Conservation (phyloP, 2,113 vertebrate species). For the Campylomormyrus numenius region DNA sequence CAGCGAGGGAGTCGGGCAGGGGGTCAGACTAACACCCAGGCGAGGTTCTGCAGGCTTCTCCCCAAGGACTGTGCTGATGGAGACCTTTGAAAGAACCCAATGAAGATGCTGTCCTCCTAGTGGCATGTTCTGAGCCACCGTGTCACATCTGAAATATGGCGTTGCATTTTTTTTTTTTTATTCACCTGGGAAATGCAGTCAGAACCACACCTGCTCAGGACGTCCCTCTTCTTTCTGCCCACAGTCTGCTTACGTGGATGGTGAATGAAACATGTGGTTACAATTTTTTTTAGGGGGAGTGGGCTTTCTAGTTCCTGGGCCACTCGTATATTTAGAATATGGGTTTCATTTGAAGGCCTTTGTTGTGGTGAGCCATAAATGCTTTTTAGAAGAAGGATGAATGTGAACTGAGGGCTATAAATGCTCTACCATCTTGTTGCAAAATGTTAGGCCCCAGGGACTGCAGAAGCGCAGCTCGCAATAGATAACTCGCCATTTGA, state of each 20-base stretch:
- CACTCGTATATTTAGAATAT: not conserved
- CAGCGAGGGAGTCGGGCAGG: not conserved
- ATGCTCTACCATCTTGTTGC: not conserved
- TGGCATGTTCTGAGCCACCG: not conserved
- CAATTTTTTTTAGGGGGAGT: not conserved
- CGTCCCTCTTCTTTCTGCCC: not conserved
- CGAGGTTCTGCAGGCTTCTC: not conserved
- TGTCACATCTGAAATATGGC: not conserved
- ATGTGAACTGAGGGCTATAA: not conserved
- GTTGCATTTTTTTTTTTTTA: not conserved
- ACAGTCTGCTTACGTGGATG: not conserved
- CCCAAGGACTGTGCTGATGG: not conserved
- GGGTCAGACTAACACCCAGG: not conserved
- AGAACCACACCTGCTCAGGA: not conserved
- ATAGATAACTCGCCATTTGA: not conserved
- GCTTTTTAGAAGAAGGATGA: not conserved
- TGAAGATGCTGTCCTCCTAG: not conserved
- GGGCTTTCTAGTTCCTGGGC: not conserved
- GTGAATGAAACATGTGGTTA: slow-evolving; percentile 3
- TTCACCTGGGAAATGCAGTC: not conserved
- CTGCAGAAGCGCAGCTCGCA: not conserved
- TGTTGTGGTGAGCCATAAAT: not conserved
- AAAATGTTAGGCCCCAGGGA: not conserved
- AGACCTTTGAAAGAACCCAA: not conserved
- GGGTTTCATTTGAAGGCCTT: not conserved